Evolutionary conservation across 2,888 invertebrate species (phyloP), one percentile per base, ranked within the genome.

Genomic region (Synanthedon formicaeformis): DNA sequence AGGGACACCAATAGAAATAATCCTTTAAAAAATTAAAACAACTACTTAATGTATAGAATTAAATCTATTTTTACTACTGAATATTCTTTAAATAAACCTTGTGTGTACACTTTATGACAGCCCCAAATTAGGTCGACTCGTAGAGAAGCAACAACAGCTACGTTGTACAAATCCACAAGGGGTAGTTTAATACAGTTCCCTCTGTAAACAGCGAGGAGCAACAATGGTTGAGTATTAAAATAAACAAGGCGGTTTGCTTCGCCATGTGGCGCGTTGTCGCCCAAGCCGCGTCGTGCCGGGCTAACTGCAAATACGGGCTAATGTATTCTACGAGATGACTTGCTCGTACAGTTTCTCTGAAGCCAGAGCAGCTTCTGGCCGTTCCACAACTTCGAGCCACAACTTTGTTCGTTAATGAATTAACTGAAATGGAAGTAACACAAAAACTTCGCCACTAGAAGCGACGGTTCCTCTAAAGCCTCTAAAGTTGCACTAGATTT

Each of bases 151-250:
- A 45, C 60, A 62, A 62, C 61, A 61, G 63, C 58, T 66, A 67
- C 66, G 66, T 65, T 64, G 65, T 69, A 71, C 68, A 74, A 75
- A 73, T 74, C 75, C 69, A 67, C 69, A 69, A 70, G 67, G 81
- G 81, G 83, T 78, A 76, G 76, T 75, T 73, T 70, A 76, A 74
- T 73, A 77, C 71, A 72, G 76, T 73, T 75, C 78, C 73, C 79
- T 80, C 67, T 50, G 66, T 73, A 83, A 84, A 85, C 76, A 83
- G 67, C 56, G 68, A 70, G 75, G 67, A 74, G 71, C 81, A 78
- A 83, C 85, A 82, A 80, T 79, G 77, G 78, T 66, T 83, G 82
- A 85, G 85, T 84, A 87, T 87, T 87, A 82, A 84, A 87, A 83
- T 84, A 86, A 87, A 87, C 86, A 86, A 67, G 68, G 66, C 63